Conservation (phyloP, 2,888 invertebrate species). For the Chymomyza fuscimana region DNA sequence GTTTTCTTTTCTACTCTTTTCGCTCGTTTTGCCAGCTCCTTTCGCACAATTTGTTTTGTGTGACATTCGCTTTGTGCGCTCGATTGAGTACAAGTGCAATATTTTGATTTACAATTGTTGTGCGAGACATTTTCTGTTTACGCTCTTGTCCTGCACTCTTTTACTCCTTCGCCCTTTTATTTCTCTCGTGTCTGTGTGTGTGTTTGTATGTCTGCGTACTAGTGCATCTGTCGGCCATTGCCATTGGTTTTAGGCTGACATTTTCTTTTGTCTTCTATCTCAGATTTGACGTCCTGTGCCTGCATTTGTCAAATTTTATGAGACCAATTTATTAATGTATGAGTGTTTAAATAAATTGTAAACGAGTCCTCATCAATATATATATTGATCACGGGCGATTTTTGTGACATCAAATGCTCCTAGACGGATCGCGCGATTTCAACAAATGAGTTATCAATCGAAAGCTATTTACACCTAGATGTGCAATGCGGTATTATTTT, state of each 20-base stretch:
- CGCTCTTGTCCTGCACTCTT: not conserved
- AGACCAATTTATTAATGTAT: not conserved
- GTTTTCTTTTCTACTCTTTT: not conserved
- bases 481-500: too few species aligned
- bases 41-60: conserved; percentile 60
- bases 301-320: conserved; percentile 30
- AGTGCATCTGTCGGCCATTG: not conserved
- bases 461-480: too few species aligned
- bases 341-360: not conserved
- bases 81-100: conserved; percentile 68
- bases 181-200: not conserved
- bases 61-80: conserved; percentile 44
- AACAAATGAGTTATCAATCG: too few species aligned
- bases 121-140: conserved; percentile 15
- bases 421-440: too few species aligned
- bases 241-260: not conserved
- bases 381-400: too few species aligned
- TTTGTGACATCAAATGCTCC: too few species aligned
- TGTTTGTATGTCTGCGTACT: not conserved
- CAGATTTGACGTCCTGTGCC: conserved; percentile 29
- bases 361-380: not conserved
- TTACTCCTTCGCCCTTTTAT: too few species aligned
- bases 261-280: conserved; percentile 33
- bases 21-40: conserved; percentile 15
- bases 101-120: conserved; percentile 68